A percentile compares a stretch with the other conserved stretches of the same genome.
phyloP scores from a whole-genome alignment of 2,888 invertebrate genomes.

The Brachyptera risi region DNA sequence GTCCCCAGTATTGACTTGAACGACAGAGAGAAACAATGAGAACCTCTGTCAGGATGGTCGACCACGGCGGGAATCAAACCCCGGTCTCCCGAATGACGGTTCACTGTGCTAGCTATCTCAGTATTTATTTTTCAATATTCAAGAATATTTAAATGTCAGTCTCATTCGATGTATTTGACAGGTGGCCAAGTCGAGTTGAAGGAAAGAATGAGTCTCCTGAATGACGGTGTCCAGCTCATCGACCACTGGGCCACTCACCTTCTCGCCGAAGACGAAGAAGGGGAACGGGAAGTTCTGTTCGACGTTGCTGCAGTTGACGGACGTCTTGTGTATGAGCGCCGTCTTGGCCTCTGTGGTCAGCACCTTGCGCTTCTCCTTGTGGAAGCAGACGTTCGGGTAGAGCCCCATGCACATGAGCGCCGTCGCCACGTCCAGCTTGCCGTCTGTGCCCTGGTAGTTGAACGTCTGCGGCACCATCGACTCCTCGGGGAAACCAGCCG shows the following conservation, averaged over 20 bases:
- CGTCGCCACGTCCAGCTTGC: constrained; percentile 74
- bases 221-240: background rate
- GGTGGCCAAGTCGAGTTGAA: no score
- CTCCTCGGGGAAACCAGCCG: constrained; percentile 87
- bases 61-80: no score
- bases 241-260: constrained; percentile 51
- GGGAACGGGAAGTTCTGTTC: constrained; percentile 87
- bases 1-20: no score
- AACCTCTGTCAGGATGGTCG: no score
- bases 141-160: no score
- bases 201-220: no score
- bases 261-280: constrained; percentile 97
- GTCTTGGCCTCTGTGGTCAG: constrained; percentile 92
- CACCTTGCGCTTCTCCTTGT: constrained; percentile 91
- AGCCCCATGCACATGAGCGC: constrained; percentile 86
- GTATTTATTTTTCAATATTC: no score
- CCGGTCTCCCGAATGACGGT: no score
- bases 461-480: constrained; percentile 69
- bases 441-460: constrained; percentile 72
- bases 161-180: no score
- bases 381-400: constrained; percentile 94
- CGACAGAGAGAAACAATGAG: no score
- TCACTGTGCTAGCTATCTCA: no score
- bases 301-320: constrained; percentile 86
- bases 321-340: constrained; percentile 94